These are phyloP conservation scores for Tricholaema leucomelas DNA, from an alignment of 2,113 vertebrate species.

Conservation along the genomic window DNA sequence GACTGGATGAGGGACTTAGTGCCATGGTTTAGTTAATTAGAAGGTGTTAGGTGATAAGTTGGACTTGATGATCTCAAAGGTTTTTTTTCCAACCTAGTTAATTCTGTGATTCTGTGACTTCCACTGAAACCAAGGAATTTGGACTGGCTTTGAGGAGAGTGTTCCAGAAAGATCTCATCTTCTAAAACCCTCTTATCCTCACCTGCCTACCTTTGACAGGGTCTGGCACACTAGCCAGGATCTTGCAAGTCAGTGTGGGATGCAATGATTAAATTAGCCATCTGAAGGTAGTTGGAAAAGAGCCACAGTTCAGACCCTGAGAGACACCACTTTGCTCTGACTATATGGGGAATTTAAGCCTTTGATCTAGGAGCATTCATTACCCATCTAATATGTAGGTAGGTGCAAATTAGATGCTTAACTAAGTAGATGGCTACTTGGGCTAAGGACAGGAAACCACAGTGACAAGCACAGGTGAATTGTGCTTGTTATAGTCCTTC, in stretches of 20 bases:
- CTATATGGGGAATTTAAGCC: background rate
- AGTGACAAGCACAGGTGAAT: background rate
- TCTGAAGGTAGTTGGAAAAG: background rate
- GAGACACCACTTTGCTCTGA: background rate
- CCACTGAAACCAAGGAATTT: background rate
- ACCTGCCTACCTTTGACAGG: background rate
- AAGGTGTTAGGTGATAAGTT: no score
- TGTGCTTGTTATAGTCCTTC: background rate
- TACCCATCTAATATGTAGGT: background rate
- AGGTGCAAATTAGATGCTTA: background rate
- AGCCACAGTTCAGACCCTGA: background rate
- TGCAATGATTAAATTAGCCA: slow-evolving; percentile 2
- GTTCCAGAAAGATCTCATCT: background rate
- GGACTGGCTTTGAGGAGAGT: background rate
- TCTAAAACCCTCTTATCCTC: background rate
- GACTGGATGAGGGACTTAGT: no score
- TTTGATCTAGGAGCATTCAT: background rate
- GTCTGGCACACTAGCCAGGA: background rate
- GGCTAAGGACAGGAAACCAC: background rate
- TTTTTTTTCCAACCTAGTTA: no score
- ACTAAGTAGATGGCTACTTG: background rate
- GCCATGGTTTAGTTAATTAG: no score
- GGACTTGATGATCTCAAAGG: no score
- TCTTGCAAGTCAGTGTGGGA: background rate
- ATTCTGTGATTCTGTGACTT: background rate